Base-by-base conservation (phyloP, 2,797 vertebrate genomes). In the Toxotes lorentzi region DNA sequence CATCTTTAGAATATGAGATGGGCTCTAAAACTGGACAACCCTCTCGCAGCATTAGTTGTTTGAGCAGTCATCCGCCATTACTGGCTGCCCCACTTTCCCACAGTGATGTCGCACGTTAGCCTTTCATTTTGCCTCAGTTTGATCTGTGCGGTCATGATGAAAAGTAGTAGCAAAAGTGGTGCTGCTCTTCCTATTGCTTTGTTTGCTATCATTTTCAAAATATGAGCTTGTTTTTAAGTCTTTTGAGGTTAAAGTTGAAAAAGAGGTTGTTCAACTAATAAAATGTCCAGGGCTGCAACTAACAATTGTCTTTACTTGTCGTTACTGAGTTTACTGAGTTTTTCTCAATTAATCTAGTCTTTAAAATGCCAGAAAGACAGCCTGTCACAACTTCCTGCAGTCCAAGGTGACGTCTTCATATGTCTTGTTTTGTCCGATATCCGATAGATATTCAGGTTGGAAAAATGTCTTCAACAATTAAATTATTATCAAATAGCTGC, bases 21-120 rank as follows among this genome's bases (percentile, higher is more conserved):
- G 4, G 65, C 19, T 67, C 14, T 47, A 1, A 69, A 70, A 72
- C 63, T 10, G 50, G 38, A 59, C 30, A 0, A 32, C 57, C 32
- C 1, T 60, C 59, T 34, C 35, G 34, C 43, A 21, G n/a, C 21
- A 35, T 62, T 43, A 41, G 58, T 43, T 9, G 8, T 48, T 65
- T 56, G 17, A 80, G 67, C 64, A 54, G 66, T 64, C 56, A 60
- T 81, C 67, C 32, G 32, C 76, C 59, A 70, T 47, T 76, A 56
- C 79, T 67, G 56, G 59, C 65, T 81, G 80, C 68, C 80, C 85
- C 73, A 79, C 12, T 88, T 91, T 86, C 84, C 63, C 68, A 60
- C 75, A 71, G 65, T 76, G 82, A 90, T 75, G 83, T 87, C 85
- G 86, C 69, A 17, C 45, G 16, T 70, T 77, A 73, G 77, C 68